phyloP scores from a whole-genome alignment of 2,797 vertebrate genomes.

The Emydoidea blandingii region DNA sequence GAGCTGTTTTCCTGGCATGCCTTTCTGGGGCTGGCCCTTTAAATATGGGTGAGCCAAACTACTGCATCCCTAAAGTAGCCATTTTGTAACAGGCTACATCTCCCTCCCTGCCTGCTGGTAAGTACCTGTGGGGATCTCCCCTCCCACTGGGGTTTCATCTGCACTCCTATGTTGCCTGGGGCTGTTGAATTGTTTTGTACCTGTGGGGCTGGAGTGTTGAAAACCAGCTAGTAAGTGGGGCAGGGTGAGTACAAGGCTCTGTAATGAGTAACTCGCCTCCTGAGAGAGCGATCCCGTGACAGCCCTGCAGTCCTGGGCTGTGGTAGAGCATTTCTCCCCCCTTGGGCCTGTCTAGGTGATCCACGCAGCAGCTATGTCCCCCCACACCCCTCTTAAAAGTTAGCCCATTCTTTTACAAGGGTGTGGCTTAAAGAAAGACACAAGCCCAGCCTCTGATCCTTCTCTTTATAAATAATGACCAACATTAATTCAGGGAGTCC shows the following conservation, averaged over 20 bases:
- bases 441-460: not conserved
- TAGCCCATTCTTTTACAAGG: not conserved
- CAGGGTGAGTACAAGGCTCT: not conserved
- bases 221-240: not conserved
- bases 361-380: too few relatives aligned
- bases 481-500: not conserved
- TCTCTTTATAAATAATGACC: conserved; percentile 58
- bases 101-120: not conserved
- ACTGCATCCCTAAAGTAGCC: not conserved
- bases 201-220: not conserved
- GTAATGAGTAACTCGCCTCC: not conserved
- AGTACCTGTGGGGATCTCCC: not conserved
- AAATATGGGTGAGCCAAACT: not conserved
- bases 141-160: not conserved
- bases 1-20: not conserved
- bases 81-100: not conserved
- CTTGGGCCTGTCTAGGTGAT: not conserved
- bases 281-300: not conserved
- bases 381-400: not conserved
- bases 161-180: not conserved
- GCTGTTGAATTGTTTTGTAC: not conserved
- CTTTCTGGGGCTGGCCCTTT: not conserved
- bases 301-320: not conserved
- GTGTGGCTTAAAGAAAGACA: not conserved
- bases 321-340: not conserved